Base-by-base conservation (phyloP, 2,113 vertebrate genomes). In the Oncorhynchus gorbuscha region DNA sequence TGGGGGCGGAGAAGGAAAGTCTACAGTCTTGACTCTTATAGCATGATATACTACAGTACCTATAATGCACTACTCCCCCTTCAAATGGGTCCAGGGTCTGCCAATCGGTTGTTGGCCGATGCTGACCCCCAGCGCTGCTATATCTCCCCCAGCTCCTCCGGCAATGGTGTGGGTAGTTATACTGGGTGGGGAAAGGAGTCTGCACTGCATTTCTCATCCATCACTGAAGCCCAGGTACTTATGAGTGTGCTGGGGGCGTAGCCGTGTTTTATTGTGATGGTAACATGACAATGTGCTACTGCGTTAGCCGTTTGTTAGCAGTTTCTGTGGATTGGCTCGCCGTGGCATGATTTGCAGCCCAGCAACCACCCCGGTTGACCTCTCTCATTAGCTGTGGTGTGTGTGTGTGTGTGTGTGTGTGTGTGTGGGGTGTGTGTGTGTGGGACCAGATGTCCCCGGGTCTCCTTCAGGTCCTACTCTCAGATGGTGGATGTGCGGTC, bases 401-500 rank as follows among this genome's bases (percentile, higher is more conserved):
- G 81, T n/a, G 35, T 9, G 35, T n/a, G n/a, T 12, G 55, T 39
- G 76, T 62, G n/a, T n/a, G n/a, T n/a, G 58, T 51, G 75, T 26
- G 70, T 64, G 75, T 45, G 18, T 20, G 32, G n/a, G 1, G 26
- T 3, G 76, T 71, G 81, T 12, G 85, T 79, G 71, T 74, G 58
- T 88, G 91, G 83, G 90, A 91, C 92, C 94, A 90, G 93, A 84
- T 89, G 89, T 81, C 86, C 77, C 75, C 30, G 81, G 82, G 87
- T 84, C 92, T 88, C 91, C 86, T 87, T 79, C 86, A 84, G 72
- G 88, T 93, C 91, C 92, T 95, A 73, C 1, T 45, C 66, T 94
- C 93, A 94, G 93, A 99, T 99, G 1, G 97, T 99, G 75, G 97
- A 99, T 76, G 97, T 99, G 90, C 97, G 95, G 90, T 99, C 97